Conservation (phyloP, 92 coral and sea anemone species). For the Heteractis magnifica region DNA sequence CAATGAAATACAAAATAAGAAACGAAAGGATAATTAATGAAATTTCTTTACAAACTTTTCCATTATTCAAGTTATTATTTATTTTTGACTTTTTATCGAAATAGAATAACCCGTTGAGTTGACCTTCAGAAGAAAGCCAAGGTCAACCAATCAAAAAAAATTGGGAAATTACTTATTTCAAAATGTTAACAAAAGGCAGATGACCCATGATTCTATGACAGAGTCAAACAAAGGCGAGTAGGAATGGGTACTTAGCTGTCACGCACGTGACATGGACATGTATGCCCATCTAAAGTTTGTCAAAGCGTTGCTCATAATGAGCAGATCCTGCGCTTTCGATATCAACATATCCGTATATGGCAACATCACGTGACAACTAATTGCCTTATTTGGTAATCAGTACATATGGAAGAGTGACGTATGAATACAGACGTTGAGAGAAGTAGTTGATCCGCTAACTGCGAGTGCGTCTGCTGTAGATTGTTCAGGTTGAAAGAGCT, state of each 20-base stretch:
- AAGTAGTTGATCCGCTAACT: constrained; percentile 8
- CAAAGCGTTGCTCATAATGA: no score
- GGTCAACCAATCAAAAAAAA: no score
- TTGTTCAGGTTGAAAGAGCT: constrained; percentile 31
- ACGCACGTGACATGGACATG: not conserved
- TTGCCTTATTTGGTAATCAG: not conserved
- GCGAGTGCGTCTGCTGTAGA: constrained; percentile 23
- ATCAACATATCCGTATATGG: not conserved
- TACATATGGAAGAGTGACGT: not conserved
- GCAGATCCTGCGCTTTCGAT: no score
- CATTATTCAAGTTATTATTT: no score
- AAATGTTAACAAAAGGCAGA: no score
- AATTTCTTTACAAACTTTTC: no score
- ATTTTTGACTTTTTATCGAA: no score
- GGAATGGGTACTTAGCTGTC: not conserved
- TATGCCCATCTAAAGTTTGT: not conserved
- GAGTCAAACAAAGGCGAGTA: not conserved
- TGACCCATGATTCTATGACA: no score
- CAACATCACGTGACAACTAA: not conserved
- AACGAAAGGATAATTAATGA: not conserved
- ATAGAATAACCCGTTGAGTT: no score
- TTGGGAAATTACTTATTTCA: no score
- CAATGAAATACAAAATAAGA: not conserved
- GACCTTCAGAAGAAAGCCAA: no score
- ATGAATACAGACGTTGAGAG: constrained; percentile 24